These are phyloP conservation scores for Rattus rattus DNA, from an alignment of 2,113 vertebrate genomes.

Conservation along the genomic window DNA sequence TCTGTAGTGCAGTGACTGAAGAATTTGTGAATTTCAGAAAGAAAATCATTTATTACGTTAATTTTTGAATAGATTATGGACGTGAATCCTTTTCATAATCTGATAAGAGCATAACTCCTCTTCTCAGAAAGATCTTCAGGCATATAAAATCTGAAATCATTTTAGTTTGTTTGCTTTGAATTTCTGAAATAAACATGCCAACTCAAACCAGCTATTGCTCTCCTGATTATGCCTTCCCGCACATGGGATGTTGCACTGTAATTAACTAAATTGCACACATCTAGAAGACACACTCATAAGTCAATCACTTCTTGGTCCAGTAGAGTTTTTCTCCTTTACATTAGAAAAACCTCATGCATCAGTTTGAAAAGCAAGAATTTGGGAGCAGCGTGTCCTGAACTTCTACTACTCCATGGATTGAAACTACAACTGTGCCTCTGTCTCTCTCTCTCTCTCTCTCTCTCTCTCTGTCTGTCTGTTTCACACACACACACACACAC, in stretches of 20 bases:
- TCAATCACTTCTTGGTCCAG: not conserved
- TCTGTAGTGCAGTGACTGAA: not conserved
- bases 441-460: not conserved
- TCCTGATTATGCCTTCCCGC: not conserved
- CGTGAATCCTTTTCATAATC: not conserved
- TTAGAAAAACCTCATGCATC: slow-evolving; percentile 43
- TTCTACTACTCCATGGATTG: not conserved
- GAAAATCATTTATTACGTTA: not conserved
- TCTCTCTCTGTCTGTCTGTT: no score
- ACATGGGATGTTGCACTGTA: not conserved
- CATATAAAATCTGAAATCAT: not conserved
- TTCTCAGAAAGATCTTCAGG: not conserved
- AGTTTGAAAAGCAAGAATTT: slow-evolving; percentile 22
- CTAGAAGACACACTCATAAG: not conserved
- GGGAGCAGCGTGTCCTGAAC: not conserved
- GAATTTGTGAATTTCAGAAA: not conserved
- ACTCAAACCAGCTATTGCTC: not conserved
- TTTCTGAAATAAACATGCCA: not conserved
- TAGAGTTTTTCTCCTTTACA: slow-evolving; percentile 46
- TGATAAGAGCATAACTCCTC: not conserved
- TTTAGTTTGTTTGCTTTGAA: not conserved
- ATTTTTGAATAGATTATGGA: not conserved
- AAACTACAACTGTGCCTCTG: not conserved
- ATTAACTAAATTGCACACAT: slow-evolving; percentile 3
- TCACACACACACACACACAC: no score